A percentile compares a stretch with the other conserved stretches of the same genome.
Evolutionary conservation across 2,113 vertebrate species (phyloP).

Genomic region (Apteryx mantelli): DNA sequence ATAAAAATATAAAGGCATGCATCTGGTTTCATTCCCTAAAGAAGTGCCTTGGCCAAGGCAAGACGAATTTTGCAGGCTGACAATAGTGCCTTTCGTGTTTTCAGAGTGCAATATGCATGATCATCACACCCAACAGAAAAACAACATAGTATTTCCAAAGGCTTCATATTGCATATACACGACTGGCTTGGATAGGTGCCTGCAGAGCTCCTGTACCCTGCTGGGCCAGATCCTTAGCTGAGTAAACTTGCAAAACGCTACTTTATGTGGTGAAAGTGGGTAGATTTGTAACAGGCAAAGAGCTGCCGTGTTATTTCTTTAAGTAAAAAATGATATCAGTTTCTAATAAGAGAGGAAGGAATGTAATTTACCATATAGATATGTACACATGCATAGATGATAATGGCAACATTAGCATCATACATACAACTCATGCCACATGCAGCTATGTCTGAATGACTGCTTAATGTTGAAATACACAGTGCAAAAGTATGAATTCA

Average conservation of each 20-base stretch:
- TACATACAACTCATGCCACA: fast-evolving
- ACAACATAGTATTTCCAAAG: neutral
- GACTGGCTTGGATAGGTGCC: neutral
- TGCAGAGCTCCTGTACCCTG: neutral
- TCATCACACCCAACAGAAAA: neutral
- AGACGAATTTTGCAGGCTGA: neutral
- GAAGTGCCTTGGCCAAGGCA: neutral
- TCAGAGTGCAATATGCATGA: neutral
- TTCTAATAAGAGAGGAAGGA: neutral
- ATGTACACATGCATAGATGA: neutral
- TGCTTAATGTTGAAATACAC: neutral
- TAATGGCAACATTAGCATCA: neutral
- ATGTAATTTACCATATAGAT: neutral
- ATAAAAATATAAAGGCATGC: slow-evolving; percentile 31
- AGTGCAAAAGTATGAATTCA: neutral
- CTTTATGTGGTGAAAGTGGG: neutral
- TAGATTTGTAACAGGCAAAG: neutral
- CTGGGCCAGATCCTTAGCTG: neutral
- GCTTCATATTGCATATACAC: neutral
- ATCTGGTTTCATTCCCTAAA: neutral
- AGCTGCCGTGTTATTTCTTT: neutral
- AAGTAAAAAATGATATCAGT: neutral
- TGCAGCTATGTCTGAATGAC: neutral
- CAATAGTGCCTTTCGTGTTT: neutral
- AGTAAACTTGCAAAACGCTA: neutral